Conservation (phyloP, 1,140 invertebrate species). For the Littorina saxatilis region DNA sequence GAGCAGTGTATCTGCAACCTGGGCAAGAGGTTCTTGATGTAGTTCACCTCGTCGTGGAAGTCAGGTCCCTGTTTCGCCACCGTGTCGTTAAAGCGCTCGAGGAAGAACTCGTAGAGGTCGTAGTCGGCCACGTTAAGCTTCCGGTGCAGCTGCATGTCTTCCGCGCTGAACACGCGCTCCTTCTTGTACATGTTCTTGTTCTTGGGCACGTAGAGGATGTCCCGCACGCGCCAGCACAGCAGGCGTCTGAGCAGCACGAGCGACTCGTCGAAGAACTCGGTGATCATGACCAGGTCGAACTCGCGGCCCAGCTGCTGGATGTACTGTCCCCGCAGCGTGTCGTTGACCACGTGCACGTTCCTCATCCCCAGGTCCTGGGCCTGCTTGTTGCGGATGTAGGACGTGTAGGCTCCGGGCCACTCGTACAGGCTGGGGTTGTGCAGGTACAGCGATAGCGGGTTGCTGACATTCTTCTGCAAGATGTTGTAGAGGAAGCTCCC, state of each 20-base stretch:
- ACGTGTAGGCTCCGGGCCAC: conserved; percentile 24
- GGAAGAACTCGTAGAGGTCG: conserved; percentile 43
- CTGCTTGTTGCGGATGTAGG: conserved; percentile 52
- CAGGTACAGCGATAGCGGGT: conserved; percentile 47
- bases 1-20: background rate
- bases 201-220: conserved; percentile 69
- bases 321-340: conserved; percentile 40
- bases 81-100: conserved; percentile 25
- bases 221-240: conserved; percentile 77
- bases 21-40: conserved; percentile 33
- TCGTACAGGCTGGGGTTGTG: conserved; percentile 40
- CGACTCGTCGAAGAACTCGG: conserved; percentile 79
- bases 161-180: background rate
- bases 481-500: conserved; percentile 27
- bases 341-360: conserved; percentile 37
- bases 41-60: conserved; percentile 34
- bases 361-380: conserved; percentile 58
- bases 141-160: conserved; percentile 24
- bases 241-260: conserved; percentile 76
- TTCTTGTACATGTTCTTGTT: conserved; percentile 30
- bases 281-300: conserved; percentile 78
- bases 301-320: conserved; percentile 51
- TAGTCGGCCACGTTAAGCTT: conserved; percentile 35
- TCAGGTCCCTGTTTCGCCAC: conserved; percentile 17
- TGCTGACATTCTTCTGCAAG: conserved; percentile 33